phyloP scores from a whole-genome alignment of 2,888 invertebrate genomes.

The Drosophila borborema region DNA sequence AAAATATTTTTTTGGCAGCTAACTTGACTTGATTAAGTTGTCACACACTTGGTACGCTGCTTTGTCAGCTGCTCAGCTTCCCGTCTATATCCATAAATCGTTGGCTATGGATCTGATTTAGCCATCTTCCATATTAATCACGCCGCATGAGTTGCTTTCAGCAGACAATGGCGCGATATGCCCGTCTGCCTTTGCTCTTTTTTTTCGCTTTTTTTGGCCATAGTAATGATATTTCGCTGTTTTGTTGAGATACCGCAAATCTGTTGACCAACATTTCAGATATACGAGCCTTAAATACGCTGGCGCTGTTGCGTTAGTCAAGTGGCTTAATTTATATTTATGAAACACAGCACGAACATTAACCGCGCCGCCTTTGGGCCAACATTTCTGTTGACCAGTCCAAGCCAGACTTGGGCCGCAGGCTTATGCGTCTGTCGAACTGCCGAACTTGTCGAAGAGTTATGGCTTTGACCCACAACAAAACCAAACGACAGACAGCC shows the following conservation, averaged over 20 bases:
- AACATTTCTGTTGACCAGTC: slow-evolving; percentile 35
- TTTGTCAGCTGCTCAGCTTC: slow-evolving; percentile 6
- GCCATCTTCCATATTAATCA: slow-evolving; percentile 79
- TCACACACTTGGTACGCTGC: slow-evolving; percentile 25
- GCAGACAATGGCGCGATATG: slow-evolving; percentile 75
- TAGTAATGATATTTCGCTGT: slow-evolving; percentile 25
- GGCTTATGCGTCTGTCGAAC: slow-evolving; percentile 56
- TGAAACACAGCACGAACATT: slow-evolving; percentile 71
- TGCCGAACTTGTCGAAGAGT: slow-evolving; percentile 79
- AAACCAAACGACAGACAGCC: slow-evolving; percentile 30
- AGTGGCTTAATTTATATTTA: slow-evolving; percentile 79
- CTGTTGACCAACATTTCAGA: slow-evolving; percentile 67
- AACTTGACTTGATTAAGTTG: slow-evolving; percentile 68
- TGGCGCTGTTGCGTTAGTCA: slow-evolving; percentile 72
- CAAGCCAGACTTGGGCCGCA: slow-evolving; percentile 42
- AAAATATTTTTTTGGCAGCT: background rate
- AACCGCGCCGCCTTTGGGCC: slow-evolving; percentile 50
- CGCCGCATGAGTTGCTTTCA: slow-evolving; percentile 77
- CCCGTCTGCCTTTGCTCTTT: slow-evolving; percentile 18
- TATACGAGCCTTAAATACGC: slow-evolving; percentile 46
- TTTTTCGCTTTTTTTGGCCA: background rate
- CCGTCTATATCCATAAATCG: slow-evolving; percentile 42
- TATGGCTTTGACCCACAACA: slow-evolving; percentile 81
- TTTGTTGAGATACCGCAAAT: slow-evolving; percentile 31
- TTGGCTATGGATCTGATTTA: slow-evolving; percentile 57